Conservation (phyloP, 1,140 invertebrate genomes). For the Cydia fagiglandana region DNA sequence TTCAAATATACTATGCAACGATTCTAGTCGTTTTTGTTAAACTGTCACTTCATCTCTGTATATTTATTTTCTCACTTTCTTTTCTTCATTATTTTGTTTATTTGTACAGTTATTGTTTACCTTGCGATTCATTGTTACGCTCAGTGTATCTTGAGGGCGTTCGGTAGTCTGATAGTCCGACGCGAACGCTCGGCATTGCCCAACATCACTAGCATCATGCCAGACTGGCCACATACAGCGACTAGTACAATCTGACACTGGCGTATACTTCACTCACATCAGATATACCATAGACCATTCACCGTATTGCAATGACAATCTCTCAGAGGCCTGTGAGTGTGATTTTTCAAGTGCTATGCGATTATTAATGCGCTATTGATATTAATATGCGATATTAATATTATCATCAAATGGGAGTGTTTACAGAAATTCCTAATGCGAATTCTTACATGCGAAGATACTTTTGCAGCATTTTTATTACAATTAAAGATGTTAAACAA, state of each 20-base stretch:
- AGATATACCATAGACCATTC: conserved; percentile 67
- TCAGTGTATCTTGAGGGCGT: conserved; percentile 60
- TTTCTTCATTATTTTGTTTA: conserved; percentile 54
- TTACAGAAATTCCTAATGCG: neutral
- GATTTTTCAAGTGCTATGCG: conserved; percentile 54
- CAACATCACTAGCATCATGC: conserved; percentile 69
- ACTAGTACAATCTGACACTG: conserved; percentile 73
- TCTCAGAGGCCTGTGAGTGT: conserved; percentile 68
- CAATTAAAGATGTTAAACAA: neutral
- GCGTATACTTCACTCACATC: conserved; percentile 75
- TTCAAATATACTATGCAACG: conserved; percentile 73
- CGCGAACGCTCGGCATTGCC: conserved; percentile 46
- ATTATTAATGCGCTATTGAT: conserved; percentile 41
- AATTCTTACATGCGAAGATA: neutral
- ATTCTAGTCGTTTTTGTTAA: conserved; percentile 71
- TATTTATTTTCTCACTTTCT: conserved; percentile 63
- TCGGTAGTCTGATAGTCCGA: conserved; percentile 40
- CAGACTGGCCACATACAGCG: conserved; percentile 70
- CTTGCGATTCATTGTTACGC: conserved; percentile 64
- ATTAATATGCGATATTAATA: neutral
- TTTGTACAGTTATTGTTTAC: conserved; percentile 51
- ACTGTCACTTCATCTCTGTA: conserved; percentile 75
- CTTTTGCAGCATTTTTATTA: neutral
- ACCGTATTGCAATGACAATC: conserved; percentile 56
- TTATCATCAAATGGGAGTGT: neutral